Evolutionary conservation across 35 echinoderm and acorn worm species (phyloP).

Genomic region (Nesometra sesokonis): DNA sequence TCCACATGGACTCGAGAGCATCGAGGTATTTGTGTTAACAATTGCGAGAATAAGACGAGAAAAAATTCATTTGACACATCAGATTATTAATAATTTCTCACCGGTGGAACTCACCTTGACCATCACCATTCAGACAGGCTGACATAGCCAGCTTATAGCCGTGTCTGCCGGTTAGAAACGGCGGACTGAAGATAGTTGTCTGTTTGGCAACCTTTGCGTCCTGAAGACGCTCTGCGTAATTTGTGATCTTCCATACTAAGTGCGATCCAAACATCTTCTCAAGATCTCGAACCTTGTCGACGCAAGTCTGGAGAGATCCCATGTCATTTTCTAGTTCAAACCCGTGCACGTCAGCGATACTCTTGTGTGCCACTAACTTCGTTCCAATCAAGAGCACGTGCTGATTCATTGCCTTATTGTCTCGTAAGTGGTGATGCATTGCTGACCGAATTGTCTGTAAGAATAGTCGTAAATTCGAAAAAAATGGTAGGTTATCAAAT

Average conservation of each 20-base stretch:
- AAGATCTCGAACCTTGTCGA: conserved; percentile 81
- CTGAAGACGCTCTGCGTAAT: conserved; percentile 85
- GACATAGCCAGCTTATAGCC: conserved; percentile 93
- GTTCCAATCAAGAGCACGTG: conserved; percentile 65
- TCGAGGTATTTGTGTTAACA: no score
- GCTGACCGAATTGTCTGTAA: conserved; percentile 33
- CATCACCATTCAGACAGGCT: conserved; percentile 83
- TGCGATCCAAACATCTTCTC: conserved; percentile 96
- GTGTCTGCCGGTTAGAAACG: conserved; percentile 85
- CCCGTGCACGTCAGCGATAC: conserved; percentile 31
- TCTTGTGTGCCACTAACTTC: conserved; percentile 34
- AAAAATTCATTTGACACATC: no score
- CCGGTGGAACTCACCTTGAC: conserved; percentile 50
- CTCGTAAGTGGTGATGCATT: conserved; percentile 80
- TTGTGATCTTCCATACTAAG: conserved; percentile 91
- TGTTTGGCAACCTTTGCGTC: conserved; percentile 89
- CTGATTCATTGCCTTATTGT: conserved; percentile 41
- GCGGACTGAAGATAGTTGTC: conserved; percentile 91
- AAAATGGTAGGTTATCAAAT: no score
- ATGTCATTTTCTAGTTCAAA: conserved; percentile 51
- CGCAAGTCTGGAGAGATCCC: conserved; percentile 50
- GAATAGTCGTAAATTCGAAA: not conserved
- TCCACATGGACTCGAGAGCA: no score
- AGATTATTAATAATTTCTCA: no score
- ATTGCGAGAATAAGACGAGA: no score